Conservation (phyloP, 1,140 invertebrate species). For the Helicoverpa zea region DNA sequence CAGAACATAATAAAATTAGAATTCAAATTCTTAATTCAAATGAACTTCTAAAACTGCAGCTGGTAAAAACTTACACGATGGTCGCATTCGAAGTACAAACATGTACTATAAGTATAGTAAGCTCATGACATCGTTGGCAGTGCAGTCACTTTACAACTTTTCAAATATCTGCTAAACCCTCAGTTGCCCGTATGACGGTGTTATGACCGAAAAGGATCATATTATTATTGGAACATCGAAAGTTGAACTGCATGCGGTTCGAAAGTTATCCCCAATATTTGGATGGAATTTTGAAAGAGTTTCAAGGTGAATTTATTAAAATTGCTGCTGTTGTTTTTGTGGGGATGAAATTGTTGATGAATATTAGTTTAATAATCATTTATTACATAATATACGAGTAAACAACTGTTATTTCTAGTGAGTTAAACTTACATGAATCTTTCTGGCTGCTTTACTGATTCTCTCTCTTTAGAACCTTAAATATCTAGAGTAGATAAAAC, state of each 20-base stretch:
- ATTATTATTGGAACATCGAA: conserved; percentile 73
- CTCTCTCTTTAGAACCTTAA: too few species aligned
- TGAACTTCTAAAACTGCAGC: neutral
- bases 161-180: conserved; percentile 66
- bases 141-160: conserved; percentile 72
- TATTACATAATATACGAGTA: too few species aligned
- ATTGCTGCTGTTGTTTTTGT: neutral
- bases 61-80: conserved; percentile 5
- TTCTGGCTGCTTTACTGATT: too few species aligned
- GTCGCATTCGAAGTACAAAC: conserved; percentile 1
- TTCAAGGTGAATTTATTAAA: neutral
- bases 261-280: conserved; percentile 2
- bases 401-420: too few species aligned
- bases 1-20: neutral
- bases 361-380: too few species aligned
- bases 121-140: conserved; percentile 28
- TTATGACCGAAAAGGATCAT: conserved; percentile 74
- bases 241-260: conserved; percentile 44
- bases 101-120: conserved; percentile 21
- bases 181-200: conserved; percentile 57
- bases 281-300: neutral
- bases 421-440: too few species aligned
- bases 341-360: neutral
- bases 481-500: too few species aligned
- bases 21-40: conserved; percentile 10